Conservation (phyloP, 2,888 invertebrate genomes). For the Polyploca ridens region DNA sequence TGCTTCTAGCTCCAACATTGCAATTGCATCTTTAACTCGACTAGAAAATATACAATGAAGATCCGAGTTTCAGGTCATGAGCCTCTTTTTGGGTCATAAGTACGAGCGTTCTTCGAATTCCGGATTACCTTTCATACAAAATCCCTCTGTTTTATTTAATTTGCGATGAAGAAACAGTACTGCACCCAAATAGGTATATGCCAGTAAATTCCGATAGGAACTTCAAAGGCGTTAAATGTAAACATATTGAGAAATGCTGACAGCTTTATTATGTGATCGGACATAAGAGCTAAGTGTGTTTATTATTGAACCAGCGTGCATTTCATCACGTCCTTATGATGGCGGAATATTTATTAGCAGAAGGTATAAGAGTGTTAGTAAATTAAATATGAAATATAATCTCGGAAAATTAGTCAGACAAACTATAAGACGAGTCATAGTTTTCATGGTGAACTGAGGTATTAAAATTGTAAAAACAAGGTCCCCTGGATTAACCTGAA, state of each 20-base stretch:
- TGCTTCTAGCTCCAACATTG: too few species aligned
- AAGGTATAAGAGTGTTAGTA: background rate
- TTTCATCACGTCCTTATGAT: constrained; percentile 34
- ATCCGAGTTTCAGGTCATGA: too few species aligned
- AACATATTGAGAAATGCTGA: constrained; percentile 25
- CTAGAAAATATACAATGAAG: too few species aligned
- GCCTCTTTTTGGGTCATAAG: background rate
- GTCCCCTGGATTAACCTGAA: too few species aligned
- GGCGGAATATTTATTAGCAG: background rate
- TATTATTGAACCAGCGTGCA: constrained; percentile 30
- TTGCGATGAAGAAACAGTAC: background rate
- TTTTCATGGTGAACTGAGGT: too few species aligned
- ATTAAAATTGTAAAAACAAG: background rate
- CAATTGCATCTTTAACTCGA: too few species aligned
- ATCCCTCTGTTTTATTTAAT: constrained; percentile 8
- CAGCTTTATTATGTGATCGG: constrained; percentile 16
- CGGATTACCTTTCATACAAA: constrained; percentile 18
- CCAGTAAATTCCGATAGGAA: constrained; percentile 1
- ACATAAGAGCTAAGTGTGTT: constrained; percentile 29
- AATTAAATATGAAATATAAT: background rate
- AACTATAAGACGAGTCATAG: background rate
- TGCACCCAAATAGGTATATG: background rate
- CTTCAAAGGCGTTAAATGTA: constrained; percentile 24
- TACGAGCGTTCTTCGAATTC: background rate
- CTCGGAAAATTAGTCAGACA: background rate